Evolutionary conservation across 2,113 vertebrate species (phyloP).

Genomic region (Mustelus asterias): DNA sequence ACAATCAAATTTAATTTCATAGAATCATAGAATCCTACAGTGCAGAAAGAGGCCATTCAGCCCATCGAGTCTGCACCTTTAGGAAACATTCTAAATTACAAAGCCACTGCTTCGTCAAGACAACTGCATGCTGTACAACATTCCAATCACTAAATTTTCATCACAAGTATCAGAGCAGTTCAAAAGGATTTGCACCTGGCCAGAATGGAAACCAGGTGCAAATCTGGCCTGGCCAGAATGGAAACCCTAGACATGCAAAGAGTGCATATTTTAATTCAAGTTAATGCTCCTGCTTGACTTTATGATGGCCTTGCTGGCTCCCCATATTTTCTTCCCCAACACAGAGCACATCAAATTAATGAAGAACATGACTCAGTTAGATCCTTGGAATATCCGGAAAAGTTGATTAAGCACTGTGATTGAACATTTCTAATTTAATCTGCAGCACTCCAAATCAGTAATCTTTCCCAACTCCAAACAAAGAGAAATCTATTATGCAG

Average conservation of each 20-base stretch:
- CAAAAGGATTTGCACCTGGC: neutral
- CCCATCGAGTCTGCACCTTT: too few species aligned
- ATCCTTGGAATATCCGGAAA: neutral
- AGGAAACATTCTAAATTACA: neutral
- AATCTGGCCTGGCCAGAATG: neutral
- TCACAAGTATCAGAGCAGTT: too few species aligned
- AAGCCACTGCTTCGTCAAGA: neutral
- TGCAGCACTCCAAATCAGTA: neutral
- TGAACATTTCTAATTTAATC: neutral
- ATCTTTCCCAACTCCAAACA: neutral
- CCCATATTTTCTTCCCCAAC: neutral
- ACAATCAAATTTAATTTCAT: neutral
- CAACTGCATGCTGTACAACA: neutral
- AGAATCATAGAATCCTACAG: too few species aligned
- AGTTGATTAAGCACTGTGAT: neutral
- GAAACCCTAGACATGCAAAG: neutral
- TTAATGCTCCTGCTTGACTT: neutral
- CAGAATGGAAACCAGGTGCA: neutral
- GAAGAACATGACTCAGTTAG: neutral
- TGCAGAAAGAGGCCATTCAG: too few species aligned
- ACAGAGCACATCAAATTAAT: neutral
- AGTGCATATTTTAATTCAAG: neutral
- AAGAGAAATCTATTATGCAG: neutral
- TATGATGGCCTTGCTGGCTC: neutral
- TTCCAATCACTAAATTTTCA: neutral